Conservation (phyloP, 2,113 vertebrate species). For the Hemiscyllium ocellatum region DNA sequence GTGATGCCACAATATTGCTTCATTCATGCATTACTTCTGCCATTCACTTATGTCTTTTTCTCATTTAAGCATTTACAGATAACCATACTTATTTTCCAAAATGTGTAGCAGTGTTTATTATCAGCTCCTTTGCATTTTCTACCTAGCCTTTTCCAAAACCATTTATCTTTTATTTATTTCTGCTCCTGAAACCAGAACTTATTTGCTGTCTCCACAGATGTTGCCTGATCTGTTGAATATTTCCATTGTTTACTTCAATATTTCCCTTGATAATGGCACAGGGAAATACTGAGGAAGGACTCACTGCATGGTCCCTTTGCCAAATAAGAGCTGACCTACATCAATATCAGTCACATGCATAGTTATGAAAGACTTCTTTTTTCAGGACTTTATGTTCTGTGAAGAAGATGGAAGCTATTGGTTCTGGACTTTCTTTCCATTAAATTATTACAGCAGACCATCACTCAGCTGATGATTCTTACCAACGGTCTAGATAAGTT, state of each 20-base stretch:
- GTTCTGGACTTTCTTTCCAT: neutral
- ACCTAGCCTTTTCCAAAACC: neutral
- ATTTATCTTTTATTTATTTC: neutral
- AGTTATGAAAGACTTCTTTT: neutral
- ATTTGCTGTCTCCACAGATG: neutral
- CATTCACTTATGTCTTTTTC: neutral
- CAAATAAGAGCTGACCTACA: neutral
- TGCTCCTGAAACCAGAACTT: neutral
- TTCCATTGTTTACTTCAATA: neutral
- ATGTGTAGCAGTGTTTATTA: neutral
- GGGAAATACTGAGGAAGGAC: neutral
- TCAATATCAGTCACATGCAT: neutral
- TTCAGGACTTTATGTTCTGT: neutral
- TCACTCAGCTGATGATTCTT: neutral
- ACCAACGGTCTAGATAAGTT: too few species aligned
- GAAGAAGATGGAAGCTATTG: neutral
- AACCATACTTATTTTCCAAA: neutral
- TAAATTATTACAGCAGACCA: neutral
- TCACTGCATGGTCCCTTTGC: neutral
- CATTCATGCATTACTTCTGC: neutral
- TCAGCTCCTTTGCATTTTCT: neutral
- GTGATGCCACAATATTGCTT: neutral
- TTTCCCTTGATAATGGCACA: neutral
- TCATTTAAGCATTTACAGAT: too few species aligned
- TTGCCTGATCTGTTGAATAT: neutral